Evolutionary conservation across 2,797 vertebrate species (phyloP).

Genomic region (Poecilia wingei): DNA sequence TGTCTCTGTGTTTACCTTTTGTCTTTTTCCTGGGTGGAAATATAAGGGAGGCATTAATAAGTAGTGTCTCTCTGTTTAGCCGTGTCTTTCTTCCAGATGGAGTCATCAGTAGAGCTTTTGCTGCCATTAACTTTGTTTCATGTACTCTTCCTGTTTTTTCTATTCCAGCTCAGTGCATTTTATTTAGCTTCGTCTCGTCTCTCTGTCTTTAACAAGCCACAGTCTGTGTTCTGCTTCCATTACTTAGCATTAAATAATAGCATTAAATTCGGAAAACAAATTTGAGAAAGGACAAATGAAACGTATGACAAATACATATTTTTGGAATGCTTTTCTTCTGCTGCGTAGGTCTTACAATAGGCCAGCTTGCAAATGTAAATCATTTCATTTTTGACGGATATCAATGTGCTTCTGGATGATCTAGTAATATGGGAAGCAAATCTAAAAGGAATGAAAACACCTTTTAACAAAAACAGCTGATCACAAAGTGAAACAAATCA

Average conservation of each 20-base stretch:
- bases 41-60: not conserved
- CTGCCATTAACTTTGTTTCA: not conserved
- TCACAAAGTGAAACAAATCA: conserved; percentile 3
- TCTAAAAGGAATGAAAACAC: not conserved
- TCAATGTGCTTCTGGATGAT: not conserved
- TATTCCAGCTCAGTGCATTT: not conserved
- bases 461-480: not conserved
- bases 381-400: not conserved
- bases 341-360: not conserved
- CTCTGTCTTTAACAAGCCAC: not conserved
- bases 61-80: not conserved
- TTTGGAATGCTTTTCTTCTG: not conserved
- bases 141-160: not conserved
- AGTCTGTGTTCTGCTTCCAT: not conserved
- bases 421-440: not conserved
- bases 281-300: not conserved
- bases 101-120: too few relatives aligned
- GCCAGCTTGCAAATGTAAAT: not conserved
- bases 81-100: not conserved
- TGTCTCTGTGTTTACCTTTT: not conserved
- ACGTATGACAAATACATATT: not conserved
- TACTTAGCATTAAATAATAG: not conserved
- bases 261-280: not conserved
- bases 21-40: not conserved
- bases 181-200: not conserved